Evolutionary conservation across 2,888 invertebrate genomes (phyloP), one percentile per base, ranked within the genome.

Genomic region (Chymomyza fuscimana): DNA sequence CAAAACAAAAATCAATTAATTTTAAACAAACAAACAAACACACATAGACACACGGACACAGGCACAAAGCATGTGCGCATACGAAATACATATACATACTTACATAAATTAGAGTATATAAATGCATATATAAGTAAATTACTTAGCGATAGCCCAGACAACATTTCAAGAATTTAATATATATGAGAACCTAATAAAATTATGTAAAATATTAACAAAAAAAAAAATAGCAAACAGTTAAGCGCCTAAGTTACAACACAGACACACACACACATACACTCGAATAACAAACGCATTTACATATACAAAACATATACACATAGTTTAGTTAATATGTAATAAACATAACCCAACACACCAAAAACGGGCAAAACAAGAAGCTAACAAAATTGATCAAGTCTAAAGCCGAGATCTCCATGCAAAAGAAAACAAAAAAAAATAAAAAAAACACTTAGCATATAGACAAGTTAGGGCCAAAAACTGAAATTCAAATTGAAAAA

Each of bases 131-230:
- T 60, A 65, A 74, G 61, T 62, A 67, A 69, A 76, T 58, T 66
- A 80, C 74, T 72, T 87, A 82, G 80, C 65, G 70, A 73, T 84
- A 80, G 80, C 70, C 65, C 87, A 77, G 69, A 66, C 32, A 76
- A 80, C 67, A 76, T 81, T 82, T 73, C 79, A 81, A 76, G 83
- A 87, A 87, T 87, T 87, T 87, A 86, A 69, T 67, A 67, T 67
- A 71, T 67, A 60, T 67, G 69, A 61, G 32, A 69, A 66, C 63
- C 52, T 56, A 74, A 65, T 7, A 69, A 25, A 15, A 19, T 67
- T 22, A 36, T 22, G 54, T 80, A 66, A 68, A 72, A 56, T 32
- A 32, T 32, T 32, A 67, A 72, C 69, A 61, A 59, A 68, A 70
- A 62, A 73, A 65, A 25, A 63, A 59, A 54, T 67, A 67, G 58